A percentile compares a stretch with the other conserved stretches of the same genome.
Evolutionary conservation across 2,113 vertebrate species (phyloP).

Genomic region (Panthera leo): DNA sequence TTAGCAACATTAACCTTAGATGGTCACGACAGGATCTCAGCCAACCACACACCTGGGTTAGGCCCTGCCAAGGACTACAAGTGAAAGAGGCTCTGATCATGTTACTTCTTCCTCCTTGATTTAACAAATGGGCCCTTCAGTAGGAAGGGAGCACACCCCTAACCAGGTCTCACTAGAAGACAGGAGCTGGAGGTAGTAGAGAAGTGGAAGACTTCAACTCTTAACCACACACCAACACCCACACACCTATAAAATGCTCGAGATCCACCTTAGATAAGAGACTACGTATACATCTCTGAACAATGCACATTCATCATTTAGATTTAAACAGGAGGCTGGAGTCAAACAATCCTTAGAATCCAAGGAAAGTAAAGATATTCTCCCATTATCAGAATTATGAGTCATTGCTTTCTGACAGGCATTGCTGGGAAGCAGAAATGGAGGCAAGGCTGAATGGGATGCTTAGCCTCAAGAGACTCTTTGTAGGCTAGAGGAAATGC

Average conservation of each 20-base stretch:
- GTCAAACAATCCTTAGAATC: not conserved
- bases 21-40: not conserved
- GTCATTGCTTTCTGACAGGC: not conserved
- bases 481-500: not conserved
- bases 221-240: not conserved
- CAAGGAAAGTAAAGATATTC: not conserved
- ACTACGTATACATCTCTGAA: not conserved
- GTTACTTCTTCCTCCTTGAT: not conserved
- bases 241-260: not conserved
- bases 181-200: too few relatives aligned
- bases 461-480: not conserved
- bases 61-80: not conserved
- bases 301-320: not conserved
- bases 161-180: not conserved
- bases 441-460: too few relatives aligned
- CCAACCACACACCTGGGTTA: accelerated
- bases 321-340: not conserved
- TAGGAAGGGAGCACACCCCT: not conserved
- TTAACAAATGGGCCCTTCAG: not conserved
- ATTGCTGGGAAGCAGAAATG: not conserved
- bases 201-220: not conserved
- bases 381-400: not conserved
- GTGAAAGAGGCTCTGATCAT: not conserved
- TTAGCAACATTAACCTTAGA: not conserved
- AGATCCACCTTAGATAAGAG: too few relatives aligned